Conservation (phyloP, 1,140 invertebrate genomes). For the Scaptodrosophila lebanonensis region DNA sequence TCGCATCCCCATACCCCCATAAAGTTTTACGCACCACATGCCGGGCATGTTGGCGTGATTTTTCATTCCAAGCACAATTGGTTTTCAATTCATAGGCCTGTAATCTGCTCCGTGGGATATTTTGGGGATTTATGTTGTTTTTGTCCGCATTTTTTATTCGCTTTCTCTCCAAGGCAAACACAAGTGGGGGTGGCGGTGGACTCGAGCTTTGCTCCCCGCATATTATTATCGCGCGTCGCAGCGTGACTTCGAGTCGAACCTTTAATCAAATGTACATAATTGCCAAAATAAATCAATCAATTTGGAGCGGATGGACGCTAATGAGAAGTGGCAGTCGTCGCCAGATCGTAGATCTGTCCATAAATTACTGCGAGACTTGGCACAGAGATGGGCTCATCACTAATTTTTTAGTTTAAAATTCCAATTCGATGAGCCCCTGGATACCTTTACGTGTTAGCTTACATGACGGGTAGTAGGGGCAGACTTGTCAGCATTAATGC, state of each 20-base stretch:
- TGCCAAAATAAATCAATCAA: slow-evolving; percentile 76
- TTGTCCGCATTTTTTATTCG: slow-evolving; percentile 28
- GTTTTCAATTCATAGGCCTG: slow-evolving; percentile 73
- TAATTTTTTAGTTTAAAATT: slow-evolving; percentile 26
- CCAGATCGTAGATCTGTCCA: slow-evolving; percentile 27
- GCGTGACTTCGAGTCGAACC: slow-evolving; percentile 62
- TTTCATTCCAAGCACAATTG: slow-evolving; percentile 72
- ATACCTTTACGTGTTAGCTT: slow-evolving; percentile 55
- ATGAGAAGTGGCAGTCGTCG: slow-evolving; percentile 59
- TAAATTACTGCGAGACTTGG: slow-evolving; percentile 42
- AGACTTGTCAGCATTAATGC: slow-evolving; percentile 2
- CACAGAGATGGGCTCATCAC: background rate
- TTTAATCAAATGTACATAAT: slow-evolving; percentile 75
- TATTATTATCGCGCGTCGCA: slow-evolving; percentile 65
- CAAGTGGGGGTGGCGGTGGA: slow-evolving; percentile 1
- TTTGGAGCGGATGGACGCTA: slow-evolving; percentile 53
- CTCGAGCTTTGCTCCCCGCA: slow-evolving; percentile 27
- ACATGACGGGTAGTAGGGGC: slow-evolving; percentile 30
- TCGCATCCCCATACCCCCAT: background rate
- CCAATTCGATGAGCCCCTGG: slow-evolving; percentile 1
- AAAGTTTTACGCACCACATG: slow-evolving; percentile 15
- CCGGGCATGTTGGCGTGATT: slow-evolving; percentile 66
- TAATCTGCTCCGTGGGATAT: slow-evolving; percentile 71
- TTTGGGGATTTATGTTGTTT: slow-evolving; percentile 71
- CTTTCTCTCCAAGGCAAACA: slow-evolving; percentile 17